Evolutionary conservation across 2,888 invertebrate species (phyloP).

Genomic region (Crossocerus cetratus): DNA sequence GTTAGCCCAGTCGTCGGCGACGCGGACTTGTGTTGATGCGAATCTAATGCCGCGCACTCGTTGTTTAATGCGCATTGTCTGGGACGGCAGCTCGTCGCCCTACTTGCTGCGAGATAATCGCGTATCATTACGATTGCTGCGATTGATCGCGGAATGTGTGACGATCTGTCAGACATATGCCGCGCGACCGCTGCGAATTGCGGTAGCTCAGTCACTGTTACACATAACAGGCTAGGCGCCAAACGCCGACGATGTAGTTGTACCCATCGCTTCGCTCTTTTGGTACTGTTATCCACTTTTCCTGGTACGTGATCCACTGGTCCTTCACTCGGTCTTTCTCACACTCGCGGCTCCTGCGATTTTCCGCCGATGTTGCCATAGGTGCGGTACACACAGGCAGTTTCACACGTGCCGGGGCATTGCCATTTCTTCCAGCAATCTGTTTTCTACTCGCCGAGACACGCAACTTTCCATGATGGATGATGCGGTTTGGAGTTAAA

Average conservation of each 20-base stretch:
- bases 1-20: not conserved
- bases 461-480: no score
- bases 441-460: no score
- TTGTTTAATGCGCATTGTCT: slow-evolving; percentile 9
- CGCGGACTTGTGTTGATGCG: no score
- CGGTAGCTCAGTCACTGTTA: slow-evolving; percentile 51
- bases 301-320: slow-evolving; percentile 15
- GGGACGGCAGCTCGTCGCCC: slow-evolving; percentile 41
- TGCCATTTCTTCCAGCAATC: no score
- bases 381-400: no score
- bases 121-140: slow-evolving; percentile 6
- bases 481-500: no score
- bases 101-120: slow-evolving; percentile 24
- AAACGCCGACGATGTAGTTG: slow-evolving; percentile 35
- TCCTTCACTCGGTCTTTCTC: no score
- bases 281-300: slow-evolving; percentile 54
- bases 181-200: slow-evolving; percentile 48
- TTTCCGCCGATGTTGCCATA: not conserved
- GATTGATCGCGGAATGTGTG: slow-evolving; percentile 36
- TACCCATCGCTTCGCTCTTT: slow-evolving; percentile 1
- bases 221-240: slow-evolving; percentile 47
- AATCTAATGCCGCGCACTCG: not conserved
- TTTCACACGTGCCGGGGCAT: no score
- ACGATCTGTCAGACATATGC: slow-evolving; percentile 50
- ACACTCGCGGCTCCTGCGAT: not conserved